Evolutionary conservation across 92 coral and sea anemone species (phyloP).

Genomic region (Palythoa caribaeorum): DNA sequence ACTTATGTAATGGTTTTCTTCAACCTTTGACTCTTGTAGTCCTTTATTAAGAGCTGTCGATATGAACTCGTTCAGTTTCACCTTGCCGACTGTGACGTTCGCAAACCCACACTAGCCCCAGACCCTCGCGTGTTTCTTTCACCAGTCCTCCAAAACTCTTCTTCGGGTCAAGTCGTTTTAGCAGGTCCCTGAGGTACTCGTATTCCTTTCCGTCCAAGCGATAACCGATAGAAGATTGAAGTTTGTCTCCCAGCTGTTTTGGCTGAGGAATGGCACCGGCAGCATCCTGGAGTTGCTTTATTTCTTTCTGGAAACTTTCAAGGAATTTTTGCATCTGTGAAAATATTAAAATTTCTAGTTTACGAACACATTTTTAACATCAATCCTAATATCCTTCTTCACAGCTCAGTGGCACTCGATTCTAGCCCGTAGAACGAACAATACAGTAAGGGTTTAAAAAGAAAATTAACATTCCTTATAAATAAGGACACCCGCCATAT

Average conservation of each 20-base stretch:
- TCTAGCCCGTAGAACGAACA: too few relatives aligned
- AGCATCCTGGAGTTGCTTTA: conserved; percentile 53
- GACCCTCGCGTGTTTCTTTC: conserved; percentile 69
- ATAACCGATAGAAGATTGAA: conserved; percentile 50
- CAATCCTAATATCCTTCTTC: too few relatives aligned
- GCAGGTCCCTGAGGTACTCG: conserved; percentile 42
- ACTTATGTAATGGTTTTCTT: too few relatives aligned
- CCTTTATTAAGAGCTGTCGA: background rate
- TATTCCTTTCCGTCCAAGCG: conserved; percentile 67
- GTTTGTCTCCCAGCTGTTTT: conserved; percentile 54
- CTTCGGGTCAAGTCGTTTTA: conserved; percentile 46
- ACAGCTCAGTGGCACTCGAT: too few relatives aligned
- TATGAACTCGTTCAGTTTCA: conserved; percentile 18
- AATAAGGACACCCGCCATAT: too few relatives aligned
- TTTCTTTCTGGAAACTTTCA: conserved; percentile 32
- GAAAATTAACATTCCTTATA: too few relatives aligned
- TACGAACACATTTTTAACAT: too few relatives aligned
- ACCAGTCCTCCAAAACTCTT: conserved; percentile 75
- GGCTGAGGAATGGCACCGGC: conserved; percentile 66
- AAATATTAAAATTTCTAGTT: background rate
- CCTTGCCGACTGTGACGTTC: conserved; percentile 57
- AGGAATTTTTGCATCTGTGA: conserved; percentile 73
- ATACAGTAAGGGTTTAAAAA: too few relatives aligned
- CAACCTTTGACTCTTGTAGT: too few relatives aligned
- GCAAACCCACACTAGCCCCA: conserved; percentile 82